Percentiles rank a stretch among this genome's conserved stretches.
Evolutionary conservation across 2,888 invertebrate genomes (phyloP).

Genomic region (Hemicrepidius hirtus): DNA sequence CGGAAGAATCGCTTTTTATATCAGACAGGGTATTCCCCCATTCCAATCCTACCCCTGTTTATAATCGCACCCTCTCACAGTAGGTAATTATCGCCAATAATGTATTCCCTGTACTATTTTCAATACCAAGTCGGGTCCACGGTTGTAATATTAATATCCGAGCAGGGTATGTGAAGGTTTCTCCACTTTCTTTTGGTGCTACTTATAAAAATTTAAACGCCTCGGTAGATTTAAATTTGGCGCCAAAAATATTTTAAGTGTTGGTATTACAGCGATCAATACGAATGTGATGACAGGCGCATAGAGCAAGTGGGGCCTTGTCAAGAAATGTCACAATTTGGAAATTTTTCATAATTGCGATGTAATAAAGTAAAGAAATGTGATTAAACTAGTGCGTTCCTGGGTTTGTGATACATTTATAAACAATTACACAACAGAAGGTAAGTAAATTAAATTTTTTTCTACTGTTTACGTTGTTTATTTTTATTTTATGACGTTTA

Average conservation of each 20-base stretch:
- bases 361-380: not conserved
- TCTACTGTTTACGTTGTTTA: not conserved
- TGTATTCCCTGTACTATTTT: too few species aligned
- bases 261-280: conserved; percentile 14
- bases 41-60: too few species aligned
- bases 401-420: not conserved
- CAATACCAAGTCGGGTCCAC: too few species aligned
- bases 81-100: too few species aligned
- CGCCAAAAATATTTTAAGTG: not conserved
- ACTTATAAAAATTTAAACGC: too few species aligned
- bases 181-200: too few species aligned
- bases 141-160: too few species aligned
- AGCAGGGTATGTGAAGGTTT: too few species aligned
- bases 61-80: too few species aligned
- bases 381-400: conserved; percentile 5
- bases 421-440: not conserved
- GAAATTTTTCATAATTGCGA: conserved; percentile 7
- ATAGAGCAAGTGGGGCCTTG: not conserved
- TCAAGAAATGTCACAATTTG: conserved; percentile 28
- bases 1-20: too few species aligned
- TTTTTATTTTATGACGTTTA: conserved; percentile 28
- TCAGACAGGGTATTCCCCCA: too few species aligned
- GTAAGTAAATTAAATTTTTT: conserved; percentile 5
- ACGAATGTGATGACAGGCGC: conserved; percentile 15
- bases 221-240: conserved; percentile 7